phyloP scores from a whole-genome alignment of 2,797 vertebrate genomes.

The Lepus townsendii region DNA sequence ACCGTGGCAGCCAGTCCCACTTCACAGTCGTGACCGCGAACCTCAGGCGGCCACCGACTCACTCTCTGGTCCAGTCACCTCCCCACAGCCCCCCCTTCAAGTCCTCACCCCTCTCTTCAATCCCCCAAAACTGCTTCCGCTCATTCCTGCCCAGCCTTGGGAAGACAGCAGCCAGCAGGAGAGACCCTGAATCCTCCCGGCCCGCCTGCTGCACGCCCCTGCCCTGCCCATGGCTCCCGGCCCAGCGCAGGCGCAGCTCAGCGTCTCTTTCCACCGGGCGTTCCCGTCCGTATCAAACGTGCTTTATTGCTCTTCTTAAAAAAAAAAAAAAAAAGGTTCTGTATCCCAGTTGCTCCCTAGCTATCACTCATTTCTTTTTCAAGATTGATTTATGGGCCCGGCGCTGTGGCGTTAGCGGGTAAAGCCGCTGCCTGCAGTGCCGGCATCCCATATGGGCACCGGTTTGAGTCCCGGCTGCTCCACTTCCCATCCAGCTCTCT shows the following conservation, averaged over 20 bases:
- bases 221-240: background rate
- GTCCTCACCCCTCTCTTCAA: background rate
- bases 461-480: no score
- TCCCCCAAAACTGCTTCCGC: background rate
- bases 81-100: background rate
- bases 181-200: background rate
- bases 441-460: no score
- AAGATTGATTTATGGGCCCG: no score
- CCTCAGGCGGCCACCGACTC: background rate
- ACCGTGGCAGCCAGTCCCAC: background rate
- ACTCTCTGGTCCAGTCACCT: background rate
- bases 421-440: no score
- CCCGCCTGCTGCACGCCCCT: background rate
- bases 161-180: slow-evolving; percentile 33
- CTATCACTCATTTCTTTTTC: no score
- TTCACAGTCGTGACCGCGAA: background rate
- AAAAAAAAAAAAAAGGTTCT: background rate
- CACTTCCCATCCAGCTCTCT: no score
- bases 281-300: background rate
- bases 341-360: no score
- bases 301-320: background rate
- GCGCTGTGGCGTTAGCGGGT: background rate
- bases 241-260: background rate
- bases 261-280: background rate
- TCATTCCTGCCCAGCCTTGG: background rate